Base-by-base conservation (phyloP, 2,113 vertebrate genomes). In the Falcunculus frontatus region DNA sequence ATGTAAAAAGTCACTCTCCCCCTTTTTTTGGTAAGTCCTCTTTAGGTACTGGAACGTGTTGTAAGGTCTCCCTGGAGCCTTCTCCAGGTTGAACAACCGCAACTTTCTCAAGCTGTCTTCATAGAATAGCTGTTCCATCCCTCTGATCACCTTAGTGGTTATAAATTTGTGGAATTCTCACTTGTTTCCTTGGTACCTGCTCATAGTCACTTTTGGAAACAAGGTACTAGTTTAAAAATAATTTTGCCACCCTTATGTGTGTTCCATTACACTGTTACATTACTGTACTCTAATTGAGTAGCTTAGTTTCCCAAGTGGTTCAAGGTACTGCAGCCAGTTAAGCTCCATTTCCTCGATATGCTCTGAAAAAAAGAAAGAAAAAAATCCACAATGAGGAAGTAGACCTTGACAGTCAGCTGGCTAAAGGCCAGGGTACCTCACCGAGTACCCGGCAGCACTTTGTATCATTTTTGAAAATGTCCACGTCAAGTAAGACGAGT, bases 401-500 rank as follows among this genome's bases (percentile, higher is more conserved):
- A 1, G 50, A 27, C 55, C 32, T 47, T 7, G 33, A 8, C 9
- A 13, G 8, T 32, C 20, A 10, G 47, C 26, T 17, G 35, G 29
- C 17, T 35, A 3, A 30, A 4, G 27, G 16, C 12, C 20, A 10
- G 41, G 27, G n/a, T 13, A 19, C 26, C 29, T 64, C 59, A 16
- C 26, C 5, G 6, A 42, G 39, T 26, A 30, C 15, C 20, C 2
- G 3, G n/a, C 60, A 44, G 44, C 32, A 14, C 16, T 21, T 47
- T 13, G 3, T 2, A 4, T 33, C 3, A 5, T 10, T 83, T 72
- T 26, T 17, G 7, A 30, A 57, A 69, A 21, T 1, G 16, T 2
- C 30, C 21, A 15, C 13, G 27, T 44, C 7, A 9, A 35, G 16
- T 2, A 49, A 46, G 26, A 13, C 10, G 6, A 29, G 27, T 50